Percentiles rank a stretch among this genome's conserved stretches.
Conservation (phyloP, 2,797 vertebrate genomes). For the Phataginus tricuspis region DNA sequence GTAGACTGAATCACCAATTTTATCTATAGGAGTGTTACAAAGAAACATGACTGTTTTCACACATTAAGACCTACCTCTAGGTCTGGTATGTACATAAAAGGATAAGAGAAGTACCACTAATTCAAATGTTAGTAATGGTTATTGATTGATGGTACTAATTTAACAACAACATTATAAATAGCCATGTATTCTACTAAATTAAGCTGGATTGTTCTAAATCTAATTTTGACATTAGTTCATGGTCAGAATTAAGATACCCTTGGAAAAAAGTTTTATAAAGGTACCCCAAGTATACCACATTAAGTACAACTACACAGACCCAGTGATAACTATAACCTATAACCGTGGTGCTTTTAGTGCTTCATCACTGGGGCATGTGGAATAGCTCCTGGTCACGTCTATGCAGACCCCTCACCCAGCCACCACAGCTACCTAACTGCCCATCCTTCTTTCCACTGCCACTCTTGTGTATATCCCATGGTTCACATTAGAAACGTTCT, state of each 20-base stretch:
- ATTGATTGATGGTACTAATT: background rate
- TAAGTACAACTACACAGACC: background rate
- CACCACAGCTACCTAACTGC: background rate
- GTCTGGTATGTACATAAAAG: background rate
- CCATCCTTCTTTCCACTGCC: background rate
- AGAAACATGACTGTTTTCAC: background rate
- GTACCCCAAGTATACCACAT: background rate
- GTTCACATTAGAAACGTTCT: background rate
- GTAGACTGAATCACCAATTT: background rate
- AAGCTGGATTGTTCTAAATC: conserved; percentile 7
- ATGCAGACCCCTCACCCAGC: background rate
- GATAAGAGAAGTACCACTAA: background rate
- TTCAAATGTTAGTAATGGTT: conserved; percentile 30
- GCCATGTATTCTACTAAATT: conserved; percentile 3
- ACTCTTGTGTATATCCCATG: background rate
- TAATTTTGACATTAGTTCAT: background rate
- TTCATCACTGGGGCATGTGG: background rate
- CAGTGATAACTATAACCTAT: background rate
- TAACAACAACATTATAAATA: background rate
- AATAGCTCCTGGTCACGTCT: background rate
- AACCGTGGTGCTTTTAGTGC: background rate
- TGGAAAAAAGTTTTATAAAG: conserved; percentile 10
- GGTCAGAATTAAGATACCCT: background rate
- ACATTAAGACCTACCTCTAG: background rate
- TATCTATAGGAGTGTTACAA: background rate